Conservation (phyloP, 1,140 invertebrate species). For the Papilio helenus region DNA sequence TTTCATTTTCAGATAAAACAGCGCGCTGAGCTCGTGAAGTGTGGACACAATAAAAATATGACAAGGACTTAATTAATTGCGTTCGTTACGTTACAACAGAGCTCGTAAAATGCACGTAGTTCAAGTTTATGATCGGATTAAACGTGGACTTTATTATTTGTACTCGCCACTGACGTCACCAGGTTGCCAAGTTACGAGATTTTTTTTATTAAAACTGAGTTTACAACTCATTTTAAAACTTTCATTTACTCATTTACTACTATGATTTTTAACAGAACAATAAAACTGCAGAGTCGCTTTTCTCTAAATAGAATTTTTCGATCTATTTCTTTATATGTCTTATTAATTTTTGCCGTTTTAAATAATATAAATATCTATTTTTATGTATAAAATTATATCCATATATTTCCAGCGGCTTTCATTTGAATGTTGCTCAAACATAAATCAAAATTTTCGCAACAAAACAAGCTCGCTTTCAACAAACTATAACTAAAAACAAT, state of each 20-base stretch:
- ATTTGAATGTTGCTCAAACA: no score
- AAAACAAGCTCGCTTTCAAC: background rate
- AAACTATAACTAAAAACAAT: background rate
- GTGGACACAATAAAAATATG: constrained; percentile 27
- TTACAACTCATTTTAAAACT: background rate
- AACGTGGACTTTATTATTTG: constrained; percentile 20
- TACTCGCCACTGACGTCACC: constrained; percentile 4
- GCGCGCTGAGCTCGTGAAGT: constrained; percentile 4
- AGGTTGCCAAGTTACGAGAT: constrained; percentile 6
- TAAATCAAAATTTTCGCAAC: background rate
- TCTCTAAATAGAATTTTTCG: background rate
- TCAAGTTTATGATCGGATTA: constrained; percentile 23
- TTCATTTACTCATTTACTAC: background rate
- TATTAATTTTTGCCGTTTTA: no score
- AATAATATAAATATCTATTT: no score
- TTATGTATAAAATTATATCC: no score
- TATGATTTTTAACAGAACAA: background rate
- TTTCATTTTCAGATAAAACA: background rate
- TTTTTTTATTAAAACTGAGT: constrained; percentile 6
- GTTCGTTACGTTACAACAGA: constrained; percentile 16
- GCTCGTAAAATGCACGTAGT: constrained; percentile 23
- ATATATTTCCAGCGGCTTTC: no score
- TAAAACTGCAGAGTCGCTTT: background rate
- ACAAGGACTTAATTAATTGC: constrained; percentile 23
- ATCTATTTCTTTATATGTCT: background rate